phyloP scores from a whole-genome alignment of 64 coral and sea anemone genomes.

The Stylophora pistillata region DNA sequence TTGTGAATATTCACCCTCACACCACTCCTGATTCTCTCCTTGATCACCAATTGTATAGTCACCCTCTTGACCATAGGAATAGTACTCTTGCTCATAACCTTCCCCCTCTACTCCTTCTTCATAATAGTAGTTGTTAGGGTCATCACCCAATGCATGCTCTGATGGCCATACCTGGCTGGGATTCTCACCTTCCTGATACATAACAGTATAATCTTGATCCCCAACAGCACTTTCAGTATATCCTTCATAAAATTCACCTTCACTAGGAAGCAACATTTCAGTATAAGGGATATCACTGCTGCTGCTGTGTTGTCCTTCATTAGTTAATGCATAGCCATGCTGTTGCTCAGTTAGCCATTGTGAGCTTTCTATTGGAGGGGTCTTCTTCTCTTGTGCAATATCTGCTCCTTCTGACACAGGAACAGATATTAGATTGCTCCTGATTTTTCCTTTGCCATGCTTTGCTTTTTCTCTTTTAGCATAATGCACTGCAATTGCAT shows the following conservation, averaged over 20 bases:
- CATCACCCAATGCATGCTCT: slow-evolving; percentile 2
- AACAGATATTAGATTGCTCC: slow-evolving; percentile 22
- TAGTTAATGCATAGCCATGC: background rate
- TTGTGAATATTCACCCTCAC: slow-evolving; percentile 3
- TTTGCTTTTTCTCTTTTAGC: background rate
- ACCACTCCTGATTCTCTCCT: slow-evolving; percentile 28
- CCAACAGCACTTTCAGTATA: background rate
- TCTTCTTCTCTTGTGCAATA: background rate
- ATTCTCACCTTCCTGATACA: background rate
- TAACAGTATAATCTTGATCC: background rate
- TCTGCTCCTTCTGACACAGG: background rate
- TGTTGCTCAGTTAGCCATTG: background rate
- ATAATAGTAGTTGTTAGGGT: slow-evolving; percentile 17
- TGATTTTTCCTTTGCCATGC: background rate
- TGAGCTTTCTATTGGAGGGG: background rate
- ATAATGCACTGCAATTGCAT: slow-evolving; percentile 20
- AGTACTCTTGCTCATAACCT: slow-evolving; percentile 33
- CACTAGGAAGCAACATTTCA: background rate
- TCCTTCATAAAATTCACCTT: background rate
- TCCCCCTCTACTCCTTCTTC: slow-evolving; percentile 16
- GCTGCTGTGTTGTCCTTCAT: background rate
- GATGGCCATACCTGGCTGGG: slow-evolving; percentile 1
- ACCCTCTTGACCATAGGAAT: slow-evolving; percentile 1
- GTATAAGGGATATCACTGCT: background rate
- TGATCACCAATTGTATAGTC: background rate